Evolutionary conservation across 2,113 vertebrate species (phyloP).

Genomic region (Ptyas mucosa): DNA sequence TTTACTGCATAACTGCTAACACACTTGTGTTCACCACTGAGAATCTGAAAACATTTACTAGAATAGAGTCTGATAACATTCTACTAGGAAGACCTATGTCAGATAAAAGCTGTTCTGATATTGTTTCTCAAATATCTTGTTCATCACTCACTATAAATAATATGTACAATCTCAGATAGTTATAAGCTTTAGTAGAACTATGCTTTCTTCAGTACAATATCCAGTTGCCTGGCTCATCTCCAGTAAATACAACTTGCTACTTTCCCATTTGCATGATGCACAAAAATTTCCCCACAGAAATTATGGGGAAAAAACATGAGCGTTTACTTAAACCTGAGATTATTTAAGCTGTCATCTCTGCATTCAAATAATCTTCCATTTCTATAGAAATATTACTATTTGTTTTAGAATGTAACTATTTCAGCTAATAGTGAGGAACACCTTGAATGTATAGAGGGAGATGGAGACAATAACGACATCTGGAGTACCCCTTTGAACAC

Average conservation of each 20-base stretch:
- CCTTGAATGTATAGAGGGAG: background rate
- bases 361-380: background rate
- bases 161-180: background rate
- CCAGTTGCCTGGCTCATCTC: background rate
- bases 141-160: background rate
- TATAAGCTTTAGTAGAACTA: no score
- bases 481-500: background rate
- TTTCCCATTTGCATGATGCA: background rate
- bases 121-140: background rate
- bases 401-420: background rate
- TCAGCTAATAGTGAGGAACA: background rate
- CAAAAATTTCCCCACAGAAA: background rate
- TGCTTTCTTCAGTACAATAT: background rate
- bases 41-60: background rate
- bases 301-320: background rate
- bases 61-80: background rate
- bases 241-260: background rate
- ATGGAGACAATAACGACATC: background rate
- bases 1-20: background rate
- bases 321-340: background rate
- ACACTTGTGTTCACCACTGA: background rate
- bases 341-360: background rate
- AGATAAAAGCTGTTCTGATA: background rate
- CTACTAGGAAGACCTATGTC: background rate
- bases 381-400: background rate